Percentiles rank a stretch among this genome's conserved stretches.
These are phyloP conservation scores for Spodoptera litura DNA, from an alignment of 1,140 invertebrate genomes.

Conservation along the genomic window DNA sequence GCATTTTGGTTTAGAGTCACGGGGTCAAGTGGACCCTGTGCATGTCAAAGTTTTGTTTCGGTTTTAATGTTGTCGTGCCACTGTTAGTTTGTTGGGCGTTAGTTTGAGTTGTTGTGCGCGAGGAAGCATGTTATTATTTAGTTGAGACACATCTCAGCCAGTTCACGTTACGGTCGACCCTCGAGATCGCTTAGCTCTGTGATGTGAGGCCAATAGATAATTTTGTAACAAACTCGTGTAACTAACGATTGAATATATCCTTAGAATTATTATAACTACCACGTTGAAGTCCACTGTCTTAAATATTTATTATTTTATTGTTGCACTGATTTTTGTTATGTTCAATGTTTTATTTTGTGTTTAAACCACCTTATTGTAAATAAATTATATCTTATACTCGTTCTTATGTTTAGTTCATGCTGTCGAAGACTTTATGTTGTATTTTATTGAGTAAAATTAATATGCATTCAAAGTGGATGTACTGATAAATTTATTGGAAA, in stretches of 20 bases:
- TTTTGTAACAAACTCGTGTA: constrained; percentile 82
- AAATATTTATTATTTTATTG: constrained; percentile 85
- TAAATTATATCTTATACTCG: constrained; percentile 75
- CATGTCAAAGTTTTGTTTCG: constrained; percentile 32
- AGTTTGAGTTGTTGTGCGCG: constrained; percentile 47
- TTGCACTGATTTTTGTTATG: constrained; percentile 84
- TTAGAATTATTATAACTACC: constrained; percentile 80
- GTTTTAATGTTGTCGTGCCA: constrained; percentile 39
- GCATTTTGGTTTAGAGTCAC: constrained; percentile 53
- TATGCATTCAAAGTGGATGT: constrained; percentile 82
- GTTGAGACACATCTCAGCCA: constrained; percentile 48
- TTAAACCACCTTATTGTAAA: constrained; percentile 83
- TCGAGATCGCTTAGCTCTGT: constrained; percentile 81
- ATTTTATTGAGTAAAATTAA: constrained; percentile 78
- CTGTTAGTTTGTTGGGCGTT: constrained; percentile 38
- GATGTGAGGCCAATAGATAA: constrained; percentile 84
- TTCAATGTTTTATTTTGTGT: constrained; percentile 84
- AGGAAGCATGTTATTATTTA: constrained; percentile 25
- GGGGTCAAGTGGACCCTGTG: constrained; percentile 36
- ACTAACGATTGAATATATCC: constrained; percentile 79
- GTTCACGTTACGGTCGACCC: constrained; percentile 55
- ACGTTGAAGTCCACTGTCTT: constrained; percentile 82
- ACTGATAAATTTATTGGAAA: constrained; percentile 85
- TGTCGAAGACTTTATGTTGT: constrained; percentile 83
- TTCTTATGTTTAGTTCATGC: constrained; percentile 75